These are phyloP conservation scores for Prunella himalayana DNA, from an alignment of 2,113 vertebrate species.

Conservation along the genomic window DNA sequence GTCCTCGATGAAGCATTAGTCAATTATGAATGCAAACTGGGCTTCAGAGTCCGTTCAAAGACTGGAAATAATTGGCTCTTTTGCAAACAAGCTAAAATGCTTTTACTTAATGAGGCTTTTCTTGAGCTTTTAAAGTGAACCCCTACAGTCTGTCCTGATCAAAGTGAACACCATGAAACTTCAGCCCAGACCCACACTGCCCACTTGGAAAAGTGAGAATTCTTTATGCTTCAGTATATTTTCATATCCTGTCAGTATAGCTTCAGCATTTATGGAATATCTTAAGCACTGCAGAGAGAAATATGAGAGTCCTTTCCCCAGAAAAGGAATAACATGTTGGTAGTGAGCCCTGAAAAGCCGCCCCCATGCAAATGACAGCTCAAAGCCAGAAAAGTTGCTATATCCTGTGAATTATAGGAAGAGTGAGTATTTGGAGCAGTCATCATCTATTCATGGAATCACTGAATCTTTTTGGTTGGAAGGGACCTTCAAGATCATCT, in stretches of 20 bases:
- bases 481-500: not conserved
- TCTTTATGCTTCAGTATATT: not conserved
- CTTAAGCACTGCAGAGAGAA: not conserved
- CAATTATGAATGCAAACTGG: not conserved
- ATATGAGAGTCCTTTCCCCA: not conserved
- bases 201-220: not conserved
- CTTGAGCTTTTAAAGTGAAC: not conserved
- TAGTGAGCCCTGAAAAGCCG: not conserved
- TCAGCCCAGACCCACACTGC: not conserved
- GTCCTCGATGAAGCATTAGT: conserved; percentile 10
- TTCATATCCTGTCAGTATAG: not conserved
- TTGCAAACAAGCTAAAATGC: not conserved
- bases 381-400: not conserved
- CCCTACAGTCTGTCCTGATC: not conserved
- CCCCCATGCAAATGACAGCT: not conserved
- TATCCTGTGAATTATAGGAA: not conserved
- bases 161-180: not conserved
- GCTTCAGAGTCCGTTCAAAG: not conserved
- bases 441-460: not conserved
- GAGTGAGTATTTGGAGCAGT: not conserved
- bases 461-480: not conserved
- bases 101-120: conserved; percentile 14
- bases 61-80: not conserved
- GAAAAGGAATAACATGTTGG: not conserved
- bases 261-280: not conserved